These are phyloP conservation scores for Stegana nigrithorax DNA, from an alignment of 2,888 invertebrate genomes.

Conservation along the genomic window DNA sequence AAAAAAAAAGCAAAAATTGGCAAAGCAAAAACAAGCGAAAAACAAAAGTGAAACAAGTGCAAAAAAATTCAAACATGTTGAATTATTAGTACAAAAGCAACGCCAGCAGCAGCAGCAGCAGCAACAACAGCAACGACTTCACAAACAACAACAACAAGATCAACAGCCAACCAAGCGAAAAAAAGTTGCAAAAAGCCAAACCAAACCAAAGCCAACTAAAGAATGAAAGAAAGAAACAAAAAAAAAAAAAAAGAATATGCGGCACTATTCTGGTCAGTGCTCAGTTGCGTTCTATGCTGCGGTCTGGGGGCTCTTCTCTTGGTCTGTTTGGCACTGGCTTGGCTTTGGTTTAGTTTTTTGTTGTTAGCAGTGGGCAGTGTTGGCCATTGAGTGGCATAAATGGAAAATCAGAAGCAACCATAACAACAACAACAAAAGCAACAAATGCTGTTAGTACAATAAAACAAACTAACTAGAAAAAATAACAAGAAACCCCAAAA, in stretches of 20 bases:
- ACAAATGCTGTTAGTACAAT: too few species aligned
- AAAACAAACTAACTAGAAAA: neutral
- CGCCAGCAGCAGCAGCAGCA: neutral
- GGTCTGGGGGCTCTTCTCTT: too few species aligned
- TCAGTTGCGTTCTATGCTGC: too few species aligned
- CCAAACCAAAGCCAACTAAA: too few species aligned
- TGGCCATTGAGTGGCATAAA: neutral
- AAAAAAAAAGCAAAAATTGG: neutral
- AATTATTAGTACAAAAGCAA: slow-evolving; percentile 1
- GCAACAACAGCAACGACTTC: slow-evolving; percentile 42
- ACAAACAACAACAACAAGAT: slow-evolving; percentile 60
- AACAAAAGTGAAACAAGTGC: neutral
- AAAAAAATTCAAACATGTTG: slow-evolving; percentile 16
- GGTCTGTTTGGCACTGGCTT: too few species aligned
- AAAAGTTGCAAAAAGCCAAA: too few species aligned
- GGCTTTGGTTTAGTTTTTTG: too few species aligned
- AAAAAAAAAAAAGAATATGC: slow-evolving; percentile 5
- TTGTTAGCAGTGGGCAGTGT: too few species aligned
- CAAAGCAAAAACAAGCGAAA: slow-evolving; percentile 26
- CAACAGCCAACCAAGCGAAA: slow-evolving; percentile 51
- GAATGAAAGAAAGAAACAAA: slow-evolving; percentile 33
- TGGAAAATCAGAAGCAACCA: too few species aligned
- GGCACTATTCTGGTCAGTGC: too few species aligned
- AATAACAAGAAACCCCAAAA: neutral
- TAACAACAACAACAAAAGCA: neutral